Evolutionary conservation across 2,888 invertebrate genomes (phyloP).

Genomic region (Andrena bicolor): DNA sequence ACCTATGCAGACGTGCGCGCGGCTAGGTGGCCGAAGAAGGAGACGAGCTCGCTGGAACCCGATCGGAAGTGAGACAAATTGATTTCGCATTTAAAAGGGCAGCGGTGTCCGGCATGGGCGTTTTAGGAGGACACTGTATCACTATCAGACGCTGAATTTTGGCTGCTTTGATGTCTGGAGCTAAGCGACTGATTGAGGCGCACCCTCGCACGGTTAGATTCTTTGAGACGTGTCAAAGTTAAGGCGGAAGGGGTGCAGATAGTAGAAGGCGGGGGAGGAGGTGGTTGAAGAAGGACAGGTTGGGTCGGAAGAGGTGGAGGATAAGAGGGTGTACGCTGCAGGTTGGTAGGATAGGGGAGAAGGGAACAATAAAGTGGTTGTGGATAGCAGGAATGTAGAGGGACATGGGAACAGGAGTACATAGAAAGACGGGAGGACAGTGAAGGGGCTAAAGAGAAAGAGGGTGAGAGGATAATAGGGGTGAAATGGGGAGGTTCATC

Average conservation of each 20-base stretch:
- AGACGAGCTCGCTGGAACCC: conserved; percentile 53
- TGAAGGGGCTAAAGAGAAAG: too few species aligned
- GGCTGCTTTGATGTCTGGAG: conserved; percentile 48
- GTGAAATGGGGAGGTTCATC: too few species aligned
- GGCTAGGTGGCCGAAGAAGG: conserved; percentile 7
- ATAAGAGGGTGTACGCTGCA: neutral
- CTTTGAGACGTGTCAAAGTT: conserved; percentile 19
- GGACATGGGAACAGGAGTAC: neutral
- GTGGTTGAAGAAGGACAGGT: neutral
- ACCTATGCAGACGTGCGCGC: neutral
- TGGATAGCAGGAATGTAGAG: neutral
- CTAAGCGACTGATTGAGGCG: conserved; percentile 45
- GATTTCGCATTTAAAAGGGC: conserved; percentile 71
- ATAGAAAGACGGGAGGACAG: too few species aligned
- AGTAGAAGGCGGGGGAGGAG: neutral
- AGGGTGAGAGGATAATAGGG: too few species aligned
- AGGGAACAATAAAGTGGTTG: neutral
- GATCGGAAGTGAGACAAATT: conserved; percentile 65
- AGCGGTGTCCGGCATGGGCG: conserved; percentile 26
- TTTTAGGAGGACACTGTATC: conserved; percentile 21
- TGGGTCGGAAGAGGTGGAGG: neutral
- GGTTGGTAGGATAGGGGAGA: neutral
- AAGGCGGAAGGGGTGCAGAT: neutral
- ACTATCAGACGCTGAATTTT: conserved; percentile 63
- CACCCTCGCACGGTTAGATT: conserved; percentile 40